phyloP scores from a whole-genome alignment of 2,113 vertebrate genomes.

The Tor tambroides region DNA sequence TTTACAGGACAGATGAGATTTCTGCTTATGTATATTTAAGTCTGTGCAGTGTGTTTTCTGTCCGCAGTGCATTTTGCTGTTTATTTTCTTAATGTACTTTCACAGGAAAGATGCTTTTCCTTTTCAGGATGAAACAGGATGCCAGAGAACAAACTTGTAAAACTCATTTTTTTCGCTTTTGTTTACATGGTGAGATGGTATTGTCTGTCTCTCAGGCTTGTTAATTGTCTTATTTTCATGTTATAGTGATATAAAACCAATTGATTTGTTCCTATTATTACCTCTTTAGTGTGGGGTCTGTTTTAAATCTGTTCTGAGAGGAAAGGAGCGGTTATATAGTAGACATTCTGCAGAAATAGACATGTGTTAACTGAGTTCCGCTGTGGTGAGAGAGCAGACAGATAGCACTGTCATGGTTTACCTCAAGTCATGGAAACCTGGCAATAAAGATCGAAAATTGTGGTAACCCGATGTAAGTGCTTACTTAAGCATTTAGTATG shows the following conservation, averaged over 20 bases:
- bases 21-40: background rate
- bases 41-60: background rate
- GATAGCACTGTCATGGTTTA: conserved; percentile 4
- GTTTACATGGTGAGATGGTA: background rate
- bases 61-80: background rate
- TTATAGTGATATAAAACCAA: background rate
- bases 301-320: background rate
- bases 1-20: background rate
- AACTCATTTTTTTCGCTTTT: background rate
- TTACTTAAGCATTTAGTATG: background rate
- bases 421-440: background rate
- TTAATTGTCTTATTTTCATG: background rate
- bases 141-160: background rate
- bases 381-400: background rate
- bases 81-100: background rate
- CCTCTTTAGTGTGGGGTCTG: background rate
- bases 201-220: background rate
- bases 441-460: background rate
- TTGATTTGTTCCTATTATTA: background rate
- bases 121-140: background rate
- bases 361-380: background rate
- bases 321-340: background rate
- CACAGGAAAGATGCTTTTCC: background rate
- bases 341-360: background rate
- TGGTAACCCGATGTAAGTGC: background rate